These are phyloP conservation scores for Timandra comae DNA, from an alignment of 2,888 invertebrate species.

Conservation along the genomic window DNA sequence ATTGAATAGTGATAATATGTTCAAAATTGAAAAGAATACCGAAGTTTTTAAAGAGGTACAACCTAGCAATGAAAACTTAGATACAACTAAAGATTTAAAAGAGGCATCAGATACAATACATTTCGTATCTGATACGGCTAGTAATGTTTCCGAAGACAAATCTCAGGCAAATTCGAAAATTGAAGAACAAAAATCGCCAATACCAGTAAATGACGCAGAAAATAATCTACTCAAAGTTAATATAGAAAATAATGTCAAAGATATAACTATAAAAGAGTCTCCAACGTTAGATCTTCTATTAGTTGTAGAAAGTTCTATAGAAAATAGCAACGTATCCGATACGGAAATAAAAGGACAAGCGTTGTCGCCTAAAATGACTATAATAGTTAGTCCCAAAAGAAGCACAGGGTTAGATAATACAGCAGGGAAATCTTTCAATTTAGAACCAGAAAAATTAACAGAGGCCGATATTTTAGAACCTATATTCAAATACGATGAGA, in stretches of 20 bases:
- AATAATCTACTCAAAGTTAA: constrained; percentile 41
- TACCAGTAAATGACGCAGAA: too few relatives aligned
- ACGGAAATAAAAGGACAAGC: constrained; percentile 9
- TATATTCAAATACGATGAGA: constrained; percentile 31
- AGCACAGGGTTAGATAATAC: background rate
- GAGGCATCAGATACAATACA: too few relatives aligned
- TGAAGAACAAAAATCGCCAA: constrained; percentile 6
- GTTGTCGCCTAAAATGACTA: constrained; percentile 37
- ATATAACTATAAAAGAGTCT: too few relatives aligned
- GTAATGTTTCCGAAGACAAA: too few relatives aligned
- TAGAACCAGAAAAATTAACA: constrained; percentile 14
- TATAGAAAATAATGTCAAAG: constrained; percentile 35
- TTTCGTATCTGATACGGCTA: too few relatives aligned
- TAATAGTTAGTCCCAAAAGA: constrained; percentile 41
- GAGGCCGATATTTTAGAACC: constrained; percentile 31
- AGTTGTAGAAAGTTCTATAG: constrained; percentile 40
- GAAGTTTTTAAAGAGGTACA: too few relatives aligned
- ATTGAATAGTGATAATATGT: too few relatives aligned
- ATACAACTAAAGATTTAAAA: too few relatives aligned
- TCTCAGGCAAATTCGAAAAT: too few relatives aligned
- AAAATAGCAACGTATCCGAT: constrained; percentile 19
- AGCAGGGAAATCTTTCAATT: background rate
- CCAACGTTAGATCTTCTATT: constrained; percentile 31
- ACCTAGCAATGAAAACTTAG: too few relatives aligned
- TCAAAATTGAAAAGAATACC: too few relatives aligned